Evolutionary conservation across 2,888 invertebrate genomes (phyloP), one percentile per base, ranked within the genome.

Genomic region (Eulithis prunata): DNA sequence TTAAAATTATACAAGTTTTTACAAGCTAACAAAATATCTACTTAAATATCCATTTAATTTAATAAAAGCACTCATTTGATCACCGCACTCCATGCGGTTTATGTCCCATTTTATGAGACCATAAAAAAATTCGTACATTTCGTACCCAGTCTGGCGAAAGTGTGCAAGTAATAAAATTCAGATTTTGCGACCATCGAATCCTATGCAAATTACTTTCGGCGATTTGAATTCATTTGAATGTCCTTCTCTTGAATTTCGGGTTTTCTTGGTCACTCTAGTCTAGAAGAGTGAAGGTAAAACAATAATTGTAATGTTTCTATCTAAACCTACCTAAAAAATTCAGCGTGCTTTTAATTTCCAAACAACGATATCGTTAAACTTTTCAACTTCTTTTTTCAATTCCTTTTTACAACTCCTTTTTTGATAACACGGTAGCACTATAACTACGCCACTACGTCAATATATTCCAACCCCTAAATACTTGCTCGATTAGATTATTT

Each of bases 121-220:
- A 65, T 70, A 68, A 69, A 69, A 67, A 62, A 62, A 60, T 61
- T 62, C 56, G 57, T 55, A 59, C 47, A 49, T 64, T 66, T 59
- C 60, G 62, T 47, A 65, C n/a, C 49, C 54, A 49, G 56, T 58
- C 49, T 52, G 55, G 47, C 55, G 55, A 70, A 67, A 55, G 69
- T 64, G 62, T 62, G 64, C 57, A 71, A 68, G 69, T 72, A 51
- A 57, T 66, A 72, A 70, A 74, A 72, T 70, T 65, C 65, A 64
- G 65, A 69, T 72, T 72, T 63, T 63, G 53, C 55, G 51, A 62
- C 66, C 56, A 52, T 56, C 70, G 58, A 56, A 70, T 57, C 68
- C 66, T 57, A 68, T 65, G 71, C 73, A 71, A 73, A 73, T 72
- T 51, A 70, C 65, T 71, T 68, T 58, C 61, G 56, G 58, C 66